These are phyloP conservation scores for Argyrosomus regius DNA, from an alignment of 2,797 vertebrate genomes.

Conservation along the genomic window DNA sequence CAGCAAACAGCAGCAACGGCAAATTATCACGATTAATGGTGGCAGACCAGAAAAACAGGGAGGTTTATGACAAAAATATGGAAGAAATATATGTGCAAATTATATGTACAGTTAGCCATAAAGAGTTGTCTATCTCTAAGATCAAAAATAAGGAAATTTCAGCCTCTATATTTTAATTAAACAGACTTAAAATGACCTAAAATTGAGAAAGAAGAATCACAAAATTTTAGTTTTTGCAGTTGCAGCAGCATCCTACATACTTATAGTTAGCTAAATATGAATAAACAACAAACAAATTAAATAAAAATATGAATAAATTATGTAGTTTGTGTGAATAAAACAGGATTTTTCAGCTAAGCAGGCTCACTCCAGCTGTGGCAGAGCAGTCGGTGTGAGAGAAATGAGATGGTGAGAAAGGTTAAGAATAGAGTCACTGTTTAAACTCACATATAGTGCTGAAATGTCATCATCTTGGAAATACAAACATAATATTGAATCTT, in stretches of 20 bases:
- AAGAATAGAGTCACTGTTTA: constrained; percentile 4
- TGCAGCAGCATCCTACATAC: neutral
- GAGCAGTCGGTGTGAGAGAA: neutral
- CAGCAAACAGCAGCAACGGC: constrained; percentile 25
- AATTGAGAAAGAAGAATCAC: no score
- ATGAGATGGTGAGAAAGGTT: neutral
- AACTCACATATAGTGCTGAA: constrained; percentile 24
- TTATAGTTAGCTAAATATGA: neutral
- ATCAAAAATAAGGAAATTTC: neutral
- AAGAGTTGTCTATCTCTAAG: neutral
- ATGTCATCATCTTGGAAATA: constrained; percentile 42
- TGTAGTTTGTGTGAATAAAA: neutral
- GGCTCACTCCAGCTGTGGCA: neutral
- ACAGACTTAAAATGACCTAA: neutral
- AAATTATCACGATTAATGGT: constrained; percentile 25
- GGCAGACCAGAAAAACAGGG: neutral
- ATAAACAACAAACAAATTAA: neutral
- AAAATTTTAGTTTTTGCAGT: neutral
- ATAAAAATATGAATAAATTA: neutral
- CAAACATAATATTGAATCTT: constrained; percentile 38
- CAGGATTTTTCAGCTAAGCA: neutral
- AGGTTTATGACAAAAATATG: neutral
- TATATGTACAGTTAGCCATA: neutral
- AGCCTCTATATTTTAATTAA: neutral
- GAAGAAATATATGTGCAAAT: neutral